Evolutionary conservation across 2,888 invertebrate genomes (phyloP), one percentile per base, ranked within the genome.

Genomic region (Poecilobothrus nobilitatus): DNA sequence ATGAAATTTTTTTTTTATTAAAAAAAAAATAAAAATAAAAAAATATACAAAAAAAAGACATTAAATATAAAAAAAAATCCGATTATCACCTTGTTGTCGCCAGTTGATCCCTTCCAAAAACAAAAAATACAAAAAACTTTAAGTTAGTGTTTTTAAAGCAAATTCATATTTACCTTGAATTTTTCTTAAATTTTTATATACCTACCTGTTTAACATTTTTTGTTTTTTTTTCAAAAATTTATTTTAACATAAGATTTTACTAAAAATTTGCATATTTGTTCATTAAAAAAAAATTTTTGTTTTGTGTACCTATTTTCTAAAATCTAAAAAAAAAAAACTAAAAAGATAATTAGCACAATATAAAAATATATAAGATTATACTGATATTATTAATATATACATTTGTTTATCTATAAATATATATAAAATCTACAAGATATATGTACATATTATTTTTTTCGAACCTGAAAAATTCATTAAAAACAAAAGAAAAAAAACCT

Each of bases 51-150:
- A 44, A 44, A 53, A 53, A 53, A 18, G 18, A 18, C 15, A n/a
- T 44, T 15, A 44, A 44, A 44, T 15, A 27, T 27, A 27, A 27
- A 27, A 27, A 27, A 27, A 27, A 27, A 27, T 53, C 18, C 9
- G 18, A 53, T 53, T 53, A 53, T 53, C 53, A 53, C 53, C 53
- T 53, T 53, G 53, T 53, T 53, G 53, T 53, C 53, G 53, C 53
- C 53, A 53, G 53, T 53, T 53, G 53, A 53, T 53, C n/a, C 53
- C 53, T 53, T 53, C 6, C 7, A 53, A 9, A 53, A 53, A 12
- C 2, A 18, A 12, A 53, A 53, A 37, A 18, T 53, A 53, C 7
- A 53, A 53, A 1, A n/a, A 53, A 15, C 53, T 53, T 6, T 3
- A 53, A 9, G 12, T 18, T 53, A 12, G 2, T 53, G 9, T 53